Conservation (phyloP, 2,888 invertebrate species). For the Drosophila stalkeri region DNA sequence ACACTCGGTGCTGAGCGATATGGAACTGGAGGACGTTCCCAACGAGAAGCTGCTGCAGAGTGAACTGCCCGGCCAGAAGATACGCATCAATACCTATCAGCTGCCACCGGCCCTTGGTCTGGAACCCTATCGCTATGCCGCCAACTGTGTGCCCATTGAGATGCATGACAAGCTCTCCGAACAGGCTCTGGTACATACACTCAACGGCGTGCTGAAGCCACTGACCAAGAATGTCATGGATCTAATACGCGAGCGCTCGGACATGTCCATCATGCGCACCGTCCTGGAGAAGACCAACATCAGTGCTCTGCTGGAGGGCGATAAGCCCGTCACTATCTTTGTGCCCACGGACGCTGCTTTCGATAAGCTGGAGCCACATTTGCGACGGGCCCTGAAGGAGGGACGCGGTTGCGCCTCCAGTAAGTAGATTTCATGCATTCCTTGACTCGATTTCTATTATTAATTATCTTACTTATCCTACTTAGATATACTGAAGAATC, state of each 20-base stretch:
- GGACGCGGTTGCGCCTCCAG: constrained; percentile 88
- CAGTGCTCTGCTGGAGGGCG: constrained; percentile 86
- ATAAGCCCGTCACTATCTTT: constrained; percentile 87
- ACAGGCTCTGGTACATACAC: constrained; percentile 89
- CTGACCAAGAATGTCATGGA: constrained; percentile 87
- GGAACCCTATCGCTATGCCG: constrained; percentile 86
- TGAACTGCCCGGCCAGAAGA: constrained; percentile 81
- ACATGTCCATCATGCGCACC: constrained; percentile 87
- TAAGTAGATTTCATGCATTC: constrained; percentile 82
- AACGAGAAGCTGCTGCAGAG: constrained; percentile 86
- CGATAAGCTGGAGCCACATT: constrained; percentile 86
- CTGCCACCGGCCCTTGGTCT: constrained; percentile 74
- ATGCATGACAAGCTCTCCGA: constrained; percentile 88
- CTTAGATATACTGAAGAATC: constrained; percentile 88
- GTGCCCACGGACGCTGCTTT: constrained; percentile 90
- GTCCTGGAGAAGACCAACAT: constrained; percentile 87
- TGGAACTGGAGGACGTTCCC: constrained; percentile 86
- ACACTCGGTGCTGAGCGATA: constrained; percentile 87
- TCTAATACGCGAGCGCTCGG: constrained; percentile 87
- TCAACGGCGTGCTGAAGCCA: constrained; percentile 87
- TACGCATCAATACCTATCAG: constrained; percentile 84
- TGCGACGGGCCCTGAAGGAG: constrained; percentile 86
- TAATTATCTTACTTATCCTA: background rate
- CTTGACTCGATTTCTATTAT: background rate
- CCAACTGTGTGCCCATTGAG: constrained; percentile 89